Evolutionary conservation across 2,888 invertebrate genomes (phyloP).

Genomic region (Gari tellinella): DNA sequence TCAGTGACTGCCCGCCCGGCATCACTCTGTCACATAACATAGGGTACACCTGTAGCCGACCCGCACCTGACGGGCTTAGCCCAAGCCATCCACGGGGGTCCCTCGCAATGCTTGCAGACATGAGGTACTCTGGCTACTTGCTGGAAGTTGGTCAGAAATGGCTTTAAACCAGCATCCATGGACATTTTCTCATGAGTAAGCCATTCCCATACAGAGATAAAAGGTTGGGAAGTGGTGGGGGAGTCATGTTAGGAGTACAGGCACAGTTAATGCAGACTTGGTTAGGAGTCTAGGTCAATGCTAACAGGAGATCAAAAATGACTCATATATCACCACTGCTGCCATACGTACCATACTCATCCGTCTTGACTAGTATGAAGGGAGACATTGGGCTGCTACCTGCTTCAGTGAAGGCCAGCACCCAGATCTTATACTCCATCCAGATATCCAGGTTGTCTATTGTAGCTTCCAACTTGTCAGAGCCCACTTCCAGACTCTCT

Average conservation of each 20-base stretch:
- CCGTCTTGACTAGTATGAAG: conserved; percentile 96
- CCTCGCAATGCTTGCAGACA: too few species aligned
- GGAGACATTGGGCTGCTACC: conserved; percentile 97
- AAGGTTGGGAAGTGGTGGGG: too few species aligned
- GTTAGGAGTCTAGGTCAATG: conserved; percentile 11
- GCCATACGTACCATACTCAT: conserved; percentile 97
- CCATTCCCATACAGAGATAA: too few species aligned
- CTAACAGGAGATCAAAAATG: neutral
- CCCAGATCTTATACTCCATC: conserved; percentile 98
- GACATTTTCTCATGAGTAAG: too few species aligned
- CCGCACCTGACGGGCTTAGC: too few species aligned
- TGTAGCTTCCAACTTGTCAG: conserved; percentile 86
- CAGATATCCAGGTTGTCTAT: conserved; percentile 96
- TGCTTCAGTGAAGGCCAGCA: conserved; percentile 97
- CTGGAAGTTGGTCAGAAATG: too few species aligned
- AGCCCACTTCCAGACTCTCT: conserved; percentile 73
- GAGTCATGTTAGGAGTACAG: neutral
- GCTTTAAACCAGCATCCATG: too few species aligned
- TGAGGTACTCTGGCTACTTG: too few species aligned
- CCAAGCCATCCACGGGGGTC: too few species aligned
- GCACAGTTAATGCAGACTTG: neutral
- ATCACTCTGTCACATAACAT: too few species aligned
- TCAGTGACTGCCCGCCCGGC: too few species aligned
- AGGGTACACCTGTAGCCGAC: too few species aligned
- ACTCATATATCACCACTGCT: conserved; percentile 29